Conservation (phyloP, 37 sponge, comb jelly and placozoan genomes). For the Spongia lamella region DNA sequence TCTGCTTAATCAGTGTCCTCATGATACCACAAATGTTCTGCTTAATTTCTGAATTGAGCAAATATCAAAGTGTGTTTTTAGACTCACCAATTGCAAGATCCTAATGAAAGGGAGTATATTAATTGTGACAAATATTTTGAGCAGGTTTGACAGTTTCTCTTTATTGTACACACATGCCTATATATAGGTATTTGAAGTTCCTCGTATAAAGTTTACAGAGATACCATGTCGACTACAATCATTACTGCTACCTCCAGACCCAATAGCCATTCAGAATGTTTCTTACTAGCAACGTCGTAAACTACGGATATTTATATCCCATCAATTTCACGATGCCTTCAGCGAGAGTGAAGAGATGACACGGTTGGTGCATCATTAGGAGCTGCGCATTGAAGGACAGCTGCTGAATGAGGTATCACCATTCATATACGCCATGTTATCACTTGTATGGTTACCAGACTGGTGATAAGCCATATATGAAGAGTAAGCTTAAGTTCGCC, state of each 20-base stretch:
- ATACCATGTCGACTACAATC: constrained; percentile 81
- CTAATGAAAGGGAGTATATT: constrained; percentile 91
- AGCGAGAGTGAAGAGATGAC: constrained; percentile 41
- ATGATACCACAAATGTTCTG: too few species aligned
- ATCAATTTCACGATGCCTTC: constrained; percentile 49
- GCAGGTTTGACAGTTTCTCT: constrained; percentile 48
- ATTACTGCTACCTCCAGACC: constrained; percentile 87
- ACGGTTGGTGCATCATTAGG: constrained; percentile 65
- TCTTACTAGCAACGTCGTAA: constrained; percentile 81
- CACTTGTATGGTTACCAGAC: constrained; percentile 24
- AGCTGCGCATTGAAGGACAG: constrained; percentile 92
- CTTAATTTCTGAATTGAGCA: too few species aligned
- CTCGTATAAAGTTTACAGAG: constrained; percentile 96
- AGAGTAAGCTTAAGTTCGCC: constrained; percentile 70
- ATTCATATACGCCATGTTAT: neutral
- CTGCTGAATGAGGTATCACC: constrained; percentile 83
- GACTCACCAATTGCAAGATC: constrained; percentile 92
- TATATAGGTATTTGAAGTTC: constrained; percentile 87
- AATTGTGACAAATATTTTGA: constrained; percentile 95
- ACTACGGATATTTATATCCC: constrained; percentile 75
- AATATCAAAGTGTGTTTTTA: too few species aligned
- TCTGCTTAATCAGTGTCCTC: too few species aligned
- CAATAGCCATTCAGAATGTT: constrained; percentile 80
- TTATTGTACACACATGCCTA: neutral
- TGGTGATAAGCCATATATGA: constrained; percentile 62